Conservation (phyloP, 1,140 invertebrate species). For the Neodiprion lecontei region DNA sequence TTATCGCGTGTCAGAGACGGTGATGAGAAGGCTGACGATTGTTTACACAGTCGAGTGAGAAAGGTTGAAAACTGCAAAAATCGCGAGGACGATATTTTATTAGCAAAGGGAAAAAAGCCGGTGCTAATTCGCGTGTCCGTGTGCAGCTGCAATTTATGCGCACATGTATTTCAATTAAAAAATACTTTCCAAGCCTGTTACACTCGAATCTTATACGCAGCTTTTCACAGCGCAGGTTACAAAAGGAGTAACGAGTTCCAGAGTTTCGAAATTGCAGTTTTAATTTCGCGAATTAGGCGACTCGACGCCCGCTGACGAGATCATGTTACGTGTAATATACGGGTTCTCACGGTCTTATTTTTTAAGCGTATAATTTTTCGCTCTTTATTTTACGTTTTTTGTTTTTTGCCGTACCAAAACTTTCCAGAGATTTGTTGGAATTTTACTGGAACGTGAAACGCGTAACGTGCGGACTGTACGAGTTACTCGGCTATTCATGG, state of each 20-base stretch:
- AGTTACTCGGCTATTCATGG: neutral
- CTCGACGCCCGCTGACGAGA: neutral
- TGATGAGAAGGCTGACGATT: no score
- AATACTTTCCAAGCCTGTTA: neutral
- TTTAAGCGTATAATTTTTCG: no score
- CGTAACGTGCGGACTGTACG: neutral
- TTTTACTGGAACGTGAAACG: neutral
- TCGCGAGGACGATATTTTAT: no score
- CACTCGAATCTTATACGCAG: neutral
- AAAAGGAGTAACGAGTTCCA: neutral
- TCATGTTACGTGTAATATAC: neutral
- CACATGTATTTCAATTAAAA: neutral
- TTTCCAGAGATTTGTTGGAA: neutral
- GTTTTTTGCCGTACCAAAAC: no score
- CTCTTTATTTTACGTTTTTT: no score
- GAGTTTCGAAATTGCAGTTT: neutral
- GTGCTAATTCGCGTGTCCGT: neutral
- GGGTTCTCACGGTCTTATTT: no score
- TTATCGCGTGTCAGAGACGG: no score
- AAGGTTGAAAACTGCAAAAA: no score
- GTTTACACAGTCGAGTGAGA: no score
- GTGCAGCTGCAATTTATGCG: neutral
- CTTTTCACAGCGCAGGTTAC: neutral
- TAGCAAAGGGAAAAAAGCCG: neutral
- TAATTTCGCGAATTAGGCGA: neutral